Evolutionary conservation across 2,113 vertebrate genomes (phyloP).

Genomic region (Grantiella picta): DNA sequence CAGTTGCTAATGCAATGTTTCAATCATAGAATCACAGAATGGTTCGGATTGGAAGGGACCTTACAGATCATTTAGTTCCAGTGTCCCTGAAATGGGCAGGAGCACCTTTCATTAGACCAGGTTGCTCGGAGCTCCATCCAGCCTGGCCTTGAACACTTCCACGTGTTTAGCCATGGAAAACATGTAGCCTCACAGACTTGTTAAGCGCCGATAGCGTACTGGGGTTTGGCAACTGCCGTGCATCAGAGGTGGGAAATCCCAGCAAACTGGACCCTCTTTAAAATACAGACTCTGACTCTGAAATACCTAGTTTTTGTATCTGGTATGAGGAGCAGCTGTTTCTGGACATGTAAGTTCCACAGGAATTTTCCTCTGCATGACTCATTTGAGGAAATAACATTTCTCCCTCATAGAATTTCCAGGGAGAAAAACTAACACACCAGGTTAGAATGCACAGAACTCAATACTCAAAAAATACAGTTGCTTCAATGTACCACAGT

Average conservation of each 20-base stretch:
- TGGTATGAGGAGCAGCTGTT: neutral
- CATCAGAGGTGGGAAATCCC: neutral
- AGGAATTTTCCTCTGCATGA: neutral
- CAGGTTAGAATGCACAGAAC: neutral
- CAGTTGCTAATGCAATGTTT: neutral
- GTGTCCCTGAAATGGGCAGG: neutral
- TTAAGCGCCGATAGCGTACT: neutral
- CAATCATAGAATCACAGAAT: neutral
- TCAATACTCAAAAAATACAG: neutral
- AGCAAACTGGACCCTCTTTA: neutral
- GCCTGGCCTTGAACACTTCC: neutral
- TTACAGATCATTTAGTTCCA: neutral
- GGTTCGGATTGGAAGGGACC: neutral
- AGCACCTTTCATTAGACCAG: neutral
- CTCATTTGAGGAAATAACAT: neutral
- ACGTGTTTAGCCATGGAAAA: neutral
- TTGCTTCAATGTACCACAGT: neutral
- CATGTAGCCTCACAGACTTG: rapidly evolving
- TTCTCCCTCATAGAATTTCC: neutral
- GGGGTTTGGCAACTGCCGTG: neutral
- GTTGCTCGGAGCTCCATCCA: neutral
- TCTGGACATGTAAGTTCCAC: neutral
- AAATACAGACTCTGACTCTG: neutral
- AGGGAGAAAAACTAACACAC: neutral
- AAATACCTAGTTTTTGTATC: neutral